Conservation (phyloP, 2,888 invertebrate species). For the Linnaemya tessellans region DNA sequence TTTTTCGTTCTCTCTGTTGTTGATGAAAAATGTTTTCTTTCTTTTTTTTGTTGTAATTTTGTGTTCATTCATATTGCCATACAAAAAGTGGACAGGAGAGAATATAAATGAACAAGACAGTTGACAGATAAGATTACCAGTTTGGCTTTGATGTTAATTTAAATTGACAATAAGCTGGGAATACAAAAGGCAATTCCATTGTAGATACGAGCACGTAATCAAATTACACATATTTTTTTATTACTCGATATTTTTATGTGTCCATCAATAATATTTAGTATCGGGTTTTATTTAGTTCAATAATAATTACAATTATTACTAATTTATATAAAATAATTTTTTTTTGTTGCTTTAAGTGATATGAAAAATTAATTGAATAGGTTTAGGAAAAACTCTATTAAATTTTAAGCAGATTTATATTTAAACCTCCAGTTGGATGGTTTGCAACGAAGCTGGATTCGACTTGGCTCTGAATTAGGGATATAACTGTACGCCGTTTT, state of each 20-base stretch:
- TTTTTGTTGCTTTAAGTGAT: neutral
- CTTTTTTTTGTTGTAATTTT: constrained; percentile 26
- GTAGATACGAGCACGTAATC: neutral
- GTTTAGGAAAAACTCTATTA: too few relatives aligned
- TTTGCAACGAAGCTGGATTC: too few relatives aligned
- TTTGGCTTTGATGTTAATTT: constrained; percentile 68
- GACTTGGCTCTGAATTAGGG: too few relatives aligned
- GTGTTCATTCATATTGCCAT: constrained; percentile 21
- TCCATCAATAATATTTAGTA: neutral
- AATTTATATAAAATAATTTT: neutral
- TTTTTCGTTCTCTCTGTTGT: constrained; percentile 21
- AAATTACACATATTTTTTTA: constrained; percentile 9
- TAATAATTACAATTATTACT: neutral
- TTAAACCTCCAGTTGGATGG: too few relatives aligned
- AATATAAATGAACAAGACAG: constrained; percentile 61
- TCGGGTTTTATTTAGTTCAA: constrained; percentile 9
- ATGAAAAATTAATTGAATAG: neutral
- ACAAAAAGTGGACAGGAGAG: constrained; percentile 35
- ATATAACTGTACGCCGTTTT: too few relatives aligned
- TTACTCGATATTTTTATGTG: neutral
- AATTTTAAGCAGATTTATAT: too few relatives aligned
- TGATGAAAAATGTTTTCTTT: constrained; percentile 56
- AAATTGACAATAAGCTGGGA: constrained; percentile 68
- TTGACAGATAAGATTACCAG: constrained; percentile 70
- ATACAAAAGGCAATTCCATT: constrained; percentile 16